Conservation (phyloP, 2,797 vertebrate genomes). For the Champsocephalus esox region DNA sequence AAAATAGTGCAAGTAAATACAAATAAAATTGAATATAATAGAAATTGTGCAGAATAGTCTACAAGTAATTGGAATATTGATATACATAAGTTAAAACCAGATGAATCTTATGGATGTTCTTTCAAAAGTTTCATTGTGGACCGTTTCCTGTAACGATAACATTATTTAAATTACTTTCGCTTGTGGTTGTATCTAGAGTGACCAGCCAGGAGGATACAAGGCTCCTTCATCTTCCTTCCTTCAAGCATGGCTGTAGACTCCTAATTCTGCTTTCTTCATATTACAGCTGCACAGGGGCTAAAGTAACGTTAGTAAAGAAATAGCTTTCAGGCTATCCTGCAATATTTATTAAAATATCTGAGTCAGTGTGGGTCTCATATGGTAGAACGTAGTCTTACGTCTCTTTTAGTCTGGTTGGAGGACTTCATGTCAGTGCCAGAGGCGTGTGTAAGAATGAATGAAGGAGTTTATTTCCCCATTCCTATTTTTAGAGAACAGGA, state of each 20-base stretch:
- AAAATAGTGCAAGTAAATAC: no score
- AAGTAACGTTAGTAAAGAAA: background rate
- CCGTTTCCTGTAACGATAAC: no score
- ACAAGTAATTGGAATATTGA: no score
- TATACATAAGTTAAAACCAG: no score
- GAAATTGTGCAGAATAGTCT: no score
- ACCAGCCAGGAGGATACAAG: no score
- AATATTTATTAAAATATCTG: background rate
- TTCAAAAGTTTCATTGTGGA: no score
- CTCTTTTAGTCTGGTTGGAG: background rate
- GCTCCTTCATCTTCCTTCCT: background rate
- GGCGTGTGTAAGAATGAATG: constrained; percentile 2
- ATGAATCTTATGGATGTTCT: no score
- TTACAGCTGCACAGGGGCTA: background rate
- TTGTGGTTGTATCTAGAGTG: no score
- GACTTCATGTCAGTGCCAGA: background rate
- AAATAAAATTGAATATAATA: no score
- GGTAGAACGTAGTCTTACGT: background rate
- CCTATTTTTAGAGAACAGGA: constrained; percentile 1
- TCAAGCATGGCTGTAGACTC: background rate
- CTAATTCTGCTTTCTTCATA: background rate
- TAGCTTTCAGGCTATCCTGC: background rate
- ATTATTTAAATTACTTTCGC: no score
- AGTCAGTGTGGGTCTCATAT: background rate
- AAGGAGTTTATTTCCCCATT: constrained; percentile 6